A percentile compares a stretch with the other conserved stretches of the same genome.
These are phyloP conservation scores for Lydus trimaculatus DNA, from an alignment of 2,888 invertebrate genomes.

Conservation along the genomic window DNA sequence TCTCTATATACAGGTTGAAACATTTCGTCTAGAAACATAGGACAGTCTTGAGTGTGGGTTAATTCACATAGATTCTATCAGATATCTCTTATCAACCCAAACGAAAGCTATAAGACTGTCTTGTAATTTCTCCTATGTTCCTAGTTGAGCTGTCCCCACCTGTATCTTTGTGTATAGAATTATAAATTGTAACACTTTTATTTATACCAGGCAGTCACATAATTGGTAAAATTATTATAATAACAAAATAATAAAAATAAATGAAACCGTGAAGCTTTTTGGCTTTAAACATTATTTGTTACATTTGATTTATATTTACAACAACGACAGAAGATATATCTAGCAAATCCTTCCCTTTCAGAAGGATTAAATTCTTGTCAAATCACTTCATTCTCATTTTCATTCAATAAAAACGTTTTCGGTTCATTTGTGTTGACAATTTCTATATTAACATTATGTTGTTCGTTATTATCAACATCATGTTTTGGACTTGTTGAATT, in stretches of 20 bases:
- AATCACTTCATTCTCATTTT: conserved; percentile 50
- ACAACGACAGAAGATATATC: conserved; percentile 60
- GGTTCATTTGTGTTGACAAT: conserved; percentile 22
- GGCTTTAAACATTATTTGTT: conserved; percentile 57
- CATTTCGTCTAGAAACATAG: no score
- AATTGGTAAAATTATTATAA: not conserved
- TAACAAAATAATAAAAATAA: not conserved
- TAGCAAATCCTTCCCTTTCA: conserved; percentile 56
- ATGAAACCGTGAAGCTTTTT: not conserved
- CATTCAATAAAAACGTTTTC: conserved; percentile 40
- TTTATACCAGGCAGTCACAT: not conserved
- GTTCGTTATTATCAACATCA: conserved; percentile 10
- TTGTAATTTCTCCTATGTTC: no score
- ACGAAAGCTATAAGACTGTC: no score
- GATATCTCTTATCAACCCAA: no score
- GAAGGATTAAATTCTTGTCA: conserved; percentile 58
- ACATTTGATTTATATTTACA: conserved; percentile 58
- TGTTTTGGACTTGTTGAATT: conserved; percentile 51
- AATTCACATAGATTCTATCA: no score
- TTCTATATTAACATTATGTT: conserved; percentile 7
- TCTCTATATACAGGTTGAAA: no score
- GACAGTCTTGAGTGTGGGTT: no score
- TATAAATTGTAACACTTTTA: not conserved
- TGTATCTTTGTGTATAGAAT: no score
- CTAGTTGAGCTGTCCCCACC: no score